Base-by-base conservation (phyloP, 2,797 vertebrate genomes). In the Xenopus petersii region DNA sequence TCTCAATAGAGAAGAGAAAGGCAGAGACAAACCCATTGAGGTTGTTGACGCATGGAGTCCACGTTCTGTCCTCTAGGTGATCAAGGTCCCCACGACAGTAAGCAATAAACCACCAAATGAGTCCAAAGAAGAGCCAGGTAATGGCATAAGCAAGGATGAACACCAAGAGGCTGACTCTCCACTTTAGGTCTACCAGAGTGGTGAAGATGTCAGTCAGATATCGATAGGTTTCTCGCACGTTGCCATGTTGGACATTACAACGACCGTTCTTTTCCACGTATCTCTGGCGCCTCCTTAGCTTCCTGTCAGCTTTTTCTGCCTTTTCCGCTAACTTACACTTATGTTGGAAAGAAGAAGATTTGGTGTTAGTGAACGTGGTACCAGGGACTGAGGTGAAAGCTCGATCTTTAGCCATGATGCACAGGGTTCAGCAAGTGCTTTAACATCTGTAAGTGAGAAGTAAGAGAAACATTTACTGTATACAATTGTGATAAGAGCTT, bases 151-250 rank as follows among this genome's bases (percentile, higher is more conserved):
- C 96, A 81, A 99, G 92, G 88, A 96, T 94, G 75, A 99, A 99
- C 83, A 99, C 94, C 2, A 99, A 90, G 75, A 98, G 95, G 66
- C 95, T 97, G 88, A 95, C 95, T 80, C 96, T 94, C 96, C 97
- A 99, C 88, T 95, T 94, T 80, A 99, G 94, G 90, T 99, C 97
- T 86, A 97, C 97, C 77, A 99, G 86, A 0, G 97, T 98, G 88
- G 97, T 98, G 90, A 98, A 98, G 89, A 98, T 94, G 90, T 98
- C 97, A 0, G 95, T 98, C 86, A 98, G 92, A 91, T 98, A 98
- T 75, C 97, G 95, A 88, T 97, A 97, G 0, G 95, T 96, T 88
- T 98, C 93, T 1, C 93, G 87, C 89, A 96, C 96, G 83, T 98
- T 97, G 6, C 96, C 97, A 16, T 98, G 96, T 80, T 95, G 94